Percentiles rank a stretch among this genome's conserved stretches.
Conservation (phyloP, 2,797 vertebrate species). For the Caiman crocodilus region DNA sequence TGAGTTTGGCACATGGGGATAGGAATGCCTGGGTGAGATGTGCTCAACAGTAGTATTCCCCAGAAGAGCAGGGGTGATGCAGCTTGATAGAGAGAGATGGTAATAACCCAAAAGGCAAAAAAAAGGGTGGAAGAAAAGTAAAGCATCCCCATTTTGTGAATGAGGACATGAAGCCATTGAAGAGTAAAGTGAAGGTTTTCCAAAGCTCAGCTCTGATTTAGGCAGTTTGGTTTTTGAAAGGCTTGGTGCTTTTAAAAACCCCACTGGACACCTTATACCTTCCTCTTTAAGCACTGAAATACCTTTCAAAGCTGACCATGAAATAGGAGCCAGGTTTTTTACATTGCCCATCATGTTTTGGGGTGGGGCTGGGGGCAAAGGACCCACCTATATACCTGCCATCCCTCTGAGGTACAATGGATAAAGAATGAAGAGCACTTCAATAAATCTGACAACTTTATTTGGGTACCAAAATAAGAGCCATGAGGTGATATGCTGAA, state of each 20-base stretch:
- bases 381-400: background rate
- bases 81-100: too few relatives aligned
- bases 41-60: too few relatives aligned
- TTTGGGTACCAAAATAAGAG: background rate
- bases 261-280: too few relatives aligned
- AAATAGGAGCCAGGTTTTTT: background rate
- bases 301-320: background rate
- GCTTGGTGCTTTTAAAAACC: background rate
- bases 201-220: background rate
- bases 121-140: background rate
- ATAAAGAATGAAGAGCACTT: background rate
- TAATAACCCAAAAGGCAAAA: background rate
- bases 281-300: background rate
- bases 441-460: background rate
- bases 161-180: background rate
- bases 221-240: background rate
- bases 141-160: background rate
- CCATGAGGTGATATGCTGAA: background rate
- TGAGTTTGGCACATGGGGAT: too few relatives aligned
- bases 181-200: background rate
- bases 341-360: background rate
- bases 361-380: too few relatives aligned
- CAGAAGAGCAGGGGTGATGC: too few relatives aligned
- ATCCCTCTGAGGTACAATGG: too few relatives aligned
- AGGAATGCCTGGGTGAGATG: too few relatives aligned